Evolutionary conservation across 2,113 vertebrate species (phyloP).

Genomic region (Brachirus orientalis): DNA sequence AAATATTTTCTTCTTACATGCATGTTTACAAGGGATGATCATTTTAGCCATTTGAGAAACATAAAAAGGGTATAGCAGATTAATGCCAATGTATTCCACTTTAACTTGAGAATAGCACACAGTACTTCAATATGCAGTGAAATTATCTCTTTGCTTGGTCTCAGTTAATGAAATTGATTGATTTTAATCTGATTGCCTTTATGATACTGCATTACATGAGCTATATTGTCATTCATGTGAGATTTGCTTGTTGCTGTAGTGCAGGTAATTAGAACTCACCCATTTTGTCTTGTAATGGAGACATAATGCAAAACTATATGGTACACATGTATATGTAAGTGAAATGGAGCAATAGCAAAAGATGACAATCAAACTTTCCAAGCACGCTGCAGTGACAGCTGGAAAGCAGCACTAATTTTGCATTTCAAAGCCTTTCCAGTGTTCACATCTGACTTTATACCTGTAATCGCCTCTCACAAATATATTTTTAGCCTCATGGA

Average conservation of each 20-base stretch:
- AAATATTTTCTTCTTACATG: constrained; percentile 46
- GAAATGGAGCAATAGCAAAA: constrained; percentile 22
- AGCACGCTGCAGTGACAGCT: constrained; percentile 27
- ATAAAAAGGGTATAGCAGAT: constrained; percentile 42
- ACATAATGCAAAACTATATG: background rate
- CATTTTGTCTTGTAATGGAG: constrained; percentile 8
- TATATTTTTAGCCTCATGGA: constrained; percentile 78
- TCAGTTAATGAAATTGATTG: constrained; percentile 4
- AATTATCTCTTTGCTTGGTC: constrained; percentile 24
- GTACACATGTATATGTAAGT: background rate
- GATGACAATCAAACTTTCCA: constrained; percentile 34
- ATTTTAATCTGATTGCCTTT: constrained; percentile 3
- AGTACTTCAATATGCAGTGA: constrained; percentile 21
- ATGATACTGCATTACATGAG: constrained; percentile 1
- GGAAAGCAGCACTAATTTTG: constrained; percentile 45
- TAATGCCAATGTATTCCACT: constrained; percentile 65
- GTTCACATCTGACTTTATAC: constrained; percentile 55
- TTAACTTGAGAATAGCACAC: constrained; percentile 16
- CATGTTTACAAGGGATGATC: constrained; percentile 46
- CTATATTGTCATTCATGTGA: background rate
- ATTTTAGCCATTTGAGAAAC: constrained; percentile 47
- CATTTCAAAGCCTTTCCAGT: constrained; percentile 66
- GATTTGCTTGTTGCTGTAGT: background rate
- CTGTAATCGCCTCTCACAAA: constrained; percentile 68
- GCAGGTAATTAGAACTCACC: constrained; percentile 18